Base-by-base conservation (phyloP, 2,797 vertebrate genomes). In the Botia kubotai region DNA sequence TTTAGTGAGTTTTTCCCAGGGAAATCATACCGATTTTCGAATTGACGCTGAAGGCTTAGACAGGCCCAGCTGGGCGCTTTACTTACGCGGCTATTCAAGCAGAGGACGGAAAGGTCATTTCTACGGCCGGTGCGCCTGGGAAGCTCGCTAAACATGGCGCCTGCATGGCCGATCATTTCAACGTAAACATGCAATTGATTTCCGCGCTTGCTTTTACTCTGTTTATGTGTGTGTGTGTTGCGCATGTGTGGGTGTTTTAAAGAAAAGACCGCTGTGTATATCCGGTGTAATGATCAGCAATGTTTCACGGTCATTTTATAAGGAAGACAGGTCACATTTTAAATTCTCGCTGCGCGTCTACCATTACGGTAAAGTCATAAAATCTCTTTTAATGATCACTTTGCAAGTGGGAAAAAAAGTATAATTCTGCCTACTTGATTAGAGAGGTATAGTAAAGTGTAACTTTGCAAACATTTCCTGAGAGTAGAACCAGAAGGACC, bases 391-490 rank as follows among this genome's bases (percentile, higher is more conserved):
- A 74, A 60, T 46, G 43, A 36, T 50, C 70, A 80, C 60, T 72
- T 63, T 72, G 58, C 29, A 16, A 43, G 39, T 55, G 60, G 26
- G 48, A 39, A 52, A 88, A 91, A 81, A 90, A 87, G 88, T 86
- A 74, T 63, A 70, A 71, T 75, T 36, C 74, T 76, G 72, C 0
- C 74, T 86, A 88, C 92, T 94, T 93, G 91, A 92, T 93, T 93
- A 91, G 93, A 94, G 93, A 91, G 91, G 80, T 86, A 92, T 82
- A 86, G 93, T 94, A 93, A 96, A 94, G 95, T 96, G 92, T 94
- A 95, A 96, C 95, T 97, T 96, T 95, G 94, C 94, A 96, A 97
- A 96, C 95, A 95, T 95, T 94, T 94, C 93, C 94, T 93, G 95
- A 95, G 94, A 93, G 94, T 92, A 79, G 81, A 81, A 87, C 91